Evolutionary conservation across 2,797 vertebrate genomes (phyloP), one percentile per base, ranked within the genome.

Genomic region (Aldrovandia affinis): DNA sequence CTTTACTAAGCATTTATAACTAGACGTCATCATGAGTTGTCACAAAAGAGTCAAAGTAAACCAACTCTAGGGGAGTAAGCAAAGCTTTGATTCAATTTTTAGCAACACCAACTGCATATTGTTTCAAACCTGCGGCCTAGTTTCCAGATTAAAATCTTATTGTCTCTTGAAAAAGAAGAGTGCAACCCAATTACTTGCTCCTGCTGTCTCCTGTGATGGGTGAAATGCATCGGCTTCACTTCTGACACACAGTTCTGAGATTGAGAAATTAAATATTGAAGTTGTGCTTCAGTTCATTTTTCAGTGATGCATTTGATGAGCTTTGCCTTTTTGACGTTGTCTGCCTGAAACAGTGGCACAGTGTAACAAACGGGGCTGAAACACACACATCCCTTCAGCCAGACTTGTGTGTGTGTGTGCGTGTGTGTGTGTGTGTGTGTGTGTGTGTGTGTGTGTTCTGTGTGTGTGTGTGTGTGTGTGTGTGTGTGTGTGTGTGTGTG

Each of bases 171-270:
- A 52, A 73, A 25, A 73, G 36, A 68, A 68, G 7, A 68, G 63
- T 70, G 20, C 55, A 75, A 83, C 44, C 36, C 59, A 52, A 83
- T 83, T 79, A 78, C 57, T 65, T 44, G 55, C 55, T 68, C 75
- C 42, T 42, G 83, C 42, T 68, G 44, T 52, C 42, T 50, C 83
- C 18, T 15, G 44, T 36, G n/a, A 63, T 83, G 25, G 63, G 44
- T 30, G 57, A 83, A 83, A 83, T 54, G 30, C 50, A n/a, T 28
- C 52, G 42, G 77, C 77, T 78, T 52, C 47, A 30, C 8, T 30
- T 52, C 77, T 52, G 77, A 42, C 6, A 68, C 5, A 68, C 42
- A 14, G 25, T 39, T 2, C 52, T 54, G 50, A 54, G 77, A 54
- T 42, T 28, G 77, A 78, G 44, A 52, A 52, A 78, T 78, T 50